Percentiles rank a stretch among this genome's conserved stretches.
Evolutionary conservation across 2,888 invertebrate species (phyloP).

Genomic region (Eudasyphora cyanicolor): DNA sequence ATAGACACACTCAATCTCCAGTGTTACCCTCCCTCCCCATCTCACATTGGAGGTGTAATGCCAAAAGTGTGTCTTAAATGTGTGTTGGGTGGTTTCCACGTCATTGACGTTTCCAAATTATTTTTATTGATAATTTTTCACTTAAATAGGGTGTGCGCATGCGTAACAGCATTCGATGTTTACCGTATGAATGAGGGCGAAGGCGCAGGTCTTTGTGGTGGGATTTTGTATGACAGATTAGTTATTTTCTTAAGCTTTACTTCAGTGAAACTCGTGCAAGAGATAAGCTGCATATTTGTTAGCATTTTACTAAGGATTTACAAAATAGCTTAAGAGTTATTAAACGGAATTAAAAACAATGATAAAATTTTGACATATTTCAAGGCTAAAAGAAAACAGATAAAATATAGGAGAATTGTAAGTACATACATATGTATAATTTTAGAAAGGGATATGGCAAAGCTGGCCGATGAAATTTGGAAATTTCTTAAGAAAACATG

Average conservation of each 20-base stretch:
- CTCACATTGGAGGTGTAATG: not conserved
- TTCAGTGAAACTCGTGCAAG: not conserved
- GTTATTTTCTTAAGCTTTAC: slow-evolving; percentile 7
- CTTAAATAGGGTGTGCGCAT: slow-evolving; percentile 58
- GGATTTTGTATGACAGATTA: slow-evolving; percentile 21
- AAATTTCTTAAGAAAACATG: not conserved
- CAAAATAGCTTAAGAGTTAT: slow-evolving; percentile 39
- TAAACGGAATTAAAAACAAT: slow-evolving; percentile 17
- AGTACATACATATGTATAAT: not conserved
- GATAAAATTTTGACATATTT: not conserved
- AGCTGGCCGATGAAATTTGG: not conserved
- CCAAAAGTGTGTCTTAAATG: slow-evolving; percentile 11
- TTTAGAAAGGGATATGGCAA: too few relatives aligned
- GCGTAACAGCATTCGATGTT: slow-evolving; percentile 45
- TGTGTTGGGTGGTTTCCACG: not conserved
- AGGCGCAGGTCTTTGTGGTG: not conserved
- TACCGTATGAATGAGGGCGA: not conserved
- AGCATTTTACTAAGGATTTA: slow-evolving; percentile 31
- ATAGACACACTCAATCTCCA: not conserved
- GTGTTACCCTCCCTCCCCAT: not conserved
- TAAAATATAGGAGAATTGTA: not conserved
- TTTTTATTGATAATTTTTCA: slow-evolving; percentile 39
- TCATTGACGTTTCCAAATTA: not conserved
- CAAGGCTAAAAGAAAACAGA: not conserved
- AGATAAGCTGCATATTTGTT: slow-evolving; percentile 5